phyloP scores from a whole-genome alignment of 1,140 invertebrate species.

The Bombus haemorrhoidalis region DNA sequence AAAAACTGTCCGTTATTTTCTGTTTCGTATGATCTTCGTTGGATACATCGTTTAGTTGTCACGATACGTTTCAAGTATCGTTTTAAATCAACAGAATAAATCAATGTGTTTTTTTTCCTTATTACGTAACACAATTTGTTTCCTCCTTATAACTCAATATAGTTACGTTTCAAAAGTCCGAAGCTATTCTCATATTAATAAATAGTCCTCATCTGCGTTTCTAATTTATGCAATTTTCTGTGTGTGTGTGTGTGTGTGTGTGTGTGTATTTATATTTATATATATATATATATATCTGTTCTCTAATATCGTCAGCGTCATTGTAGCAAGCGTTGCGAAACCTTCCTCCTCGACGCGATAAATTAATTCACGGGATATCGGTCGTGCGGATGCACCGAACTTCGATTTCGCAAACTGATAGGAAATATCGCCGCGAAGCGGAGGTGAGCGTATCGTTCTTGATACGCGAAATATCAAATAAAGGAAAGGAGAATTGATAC shows the following conservation, averaged over 20 bases:
- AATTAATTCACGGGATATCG: slow-evolving; percentile 8
- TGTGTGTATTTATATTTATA: too few relatives aligned
- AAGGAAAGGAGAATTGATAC: neutral
- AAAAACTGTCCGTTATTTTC: too few relatives aligned
- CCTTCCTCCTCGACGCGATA: neutral
- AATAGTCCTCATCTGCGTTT: neutral
- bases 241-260: too few relatives aligned
- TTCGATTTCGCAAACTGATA: neutral
- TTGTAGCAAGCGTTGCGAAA: neutral
- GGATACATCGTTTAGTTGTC: too few relatives aligned
- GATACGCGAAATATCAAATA: neutral
- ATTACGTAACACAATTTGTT: too few relatives aligned
- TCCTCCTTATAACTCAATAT: too few relatives aligned
- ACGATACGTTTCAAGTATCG: too few relatives aligned
- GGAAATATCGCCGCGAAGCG: too few relatives aligned
- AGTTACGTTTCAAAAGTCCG: too few relatives aligned
- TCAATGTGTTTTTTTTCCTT: too few relatives aligned
- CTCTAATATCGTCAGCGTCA: neutral
- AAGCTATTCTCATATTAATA: neutral
- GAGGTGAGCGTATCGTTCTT: neutral
- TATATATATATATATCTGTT: too few relatives aligned
- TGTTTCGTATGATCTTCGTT: fast-evolving
- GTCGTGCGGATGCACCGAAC: neutral
- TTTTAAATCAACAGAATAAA: too few relatives aligned
- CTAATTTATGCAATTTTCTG: neutral